phyloP scores from a whole-genome alignment of 2,888 invertebrate genomes.

The Elysia crispata region DNA sequence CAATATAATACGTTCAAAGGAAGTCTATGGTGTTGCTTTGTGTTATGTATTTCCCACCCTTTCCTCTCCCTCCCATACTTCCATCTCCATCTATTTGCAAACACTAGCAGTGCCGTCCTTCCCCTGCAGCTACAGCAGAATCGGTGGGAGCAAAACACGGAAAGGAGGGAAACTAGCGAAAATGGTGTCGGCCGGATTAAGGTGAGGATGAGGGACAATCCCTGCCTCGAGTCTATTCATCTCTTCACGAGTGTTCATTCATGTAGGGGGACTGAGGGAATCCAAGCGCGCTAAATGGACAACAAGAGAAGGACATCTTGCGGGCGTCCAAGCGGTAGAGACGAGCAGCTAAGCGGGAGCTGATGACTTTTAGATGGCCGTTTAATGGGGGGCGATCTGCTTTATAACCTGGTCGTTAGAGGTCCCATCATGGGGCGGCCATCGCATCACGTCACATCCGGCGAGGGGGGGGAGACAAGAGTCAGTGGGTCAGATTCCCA shows the following conservation, averaged over 20 bases:
- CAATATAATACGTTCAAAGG: too few relatives aligned
- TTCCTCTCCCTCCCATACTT: too few relatives aligned
- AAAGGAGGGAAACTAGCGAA: too few relatives aligned
- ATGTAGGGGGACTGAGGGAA: background rate
- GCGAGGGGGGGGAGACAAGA: background rate
- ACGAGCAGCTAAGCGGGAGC: conserved; percentile 13
- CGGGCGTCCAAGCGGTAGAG: background rate
- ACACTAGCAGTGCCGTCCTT: too few relatives aligned
- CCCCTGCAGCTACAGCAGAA: too few relatives aligned
- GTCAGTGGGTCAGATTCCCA: background rate
- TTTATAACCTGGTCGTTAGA: conserved; percentile 26
- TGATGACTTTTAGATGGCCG: conserved; percentile 36
- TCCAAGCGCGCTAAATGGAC: conserved; percentile 10
- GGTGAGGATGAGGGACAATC: conserved; percentile 17
- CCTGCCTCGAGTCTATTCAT: conserved; percentile 33
- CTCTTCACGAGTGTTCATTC: background rate
- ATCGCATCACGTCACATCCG: conserved; percentile 16
- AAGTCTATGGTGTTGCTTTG: too few relatives aligned
- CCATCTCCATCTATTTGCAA: too few relatives aligned
- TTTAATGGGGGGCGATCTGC: conserved; percentile 25
- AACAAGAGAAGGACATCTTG: conserved; percentile 31
- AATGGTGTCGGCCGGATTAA: background rate
- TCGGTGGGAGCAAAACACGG: too few relatives aligned
- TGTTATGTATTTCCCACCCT: too few relatives aligned
- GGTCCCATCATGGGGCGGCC: background rate